Base-by-base conservation (phyloP, 2,113 vertebrate species). In the Alaudala cheleensis region DNA sequence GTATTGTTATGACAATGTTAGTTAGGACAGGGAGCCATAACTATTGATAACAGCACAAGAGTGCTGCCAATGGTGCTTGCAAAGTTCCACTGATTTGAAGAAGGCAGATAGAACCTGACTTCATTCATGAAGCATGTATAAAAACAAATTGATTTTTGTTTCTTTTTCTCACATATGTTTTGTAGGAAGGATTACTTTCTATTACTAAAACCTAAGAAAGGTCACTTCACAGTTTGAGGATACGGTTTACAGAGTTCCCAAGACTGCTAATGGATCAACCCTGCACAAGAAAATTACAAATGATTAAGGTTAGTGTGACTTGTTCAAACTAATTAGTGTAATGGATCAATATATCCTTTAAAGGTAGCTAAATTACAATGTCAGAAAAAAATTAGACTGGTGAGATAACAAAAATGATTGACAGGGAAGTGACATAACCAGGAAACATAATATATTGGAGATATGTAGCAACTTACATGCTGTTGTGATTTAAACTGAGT, bases 111-210 rank as follows among this genome's bases (percentile, higher is more conserved):
- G 21, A 47, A 20, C 34, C 67, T 79, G 65, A 51, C 37, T 67
- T 93, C 28, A 33, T 58, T 92, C 74, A 61, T 31, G 14, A 42
- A 91, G 17, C 11, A 54, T 22, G 6, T 33, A 7, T 70, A 86
- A 95, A 97, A 96, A 6, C 44, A 97, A 94, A 80, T 15, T 25
- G 5, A 87, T 83, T 80, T 64, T 12, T 81, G 82, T 60, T 66
- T 82, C 5, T 73, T 90, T 88, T 57, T 51, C 26, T 64, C 67
- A 33, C 5, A 24, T 58, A 24, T 67, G 5, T 34, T 93, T 89
- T 92, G 77, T 45, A 76, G 8, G 40, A 39, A 19, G 18, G 21
- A 70, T 86, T 88, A 31, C 90, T 70, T 92, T 61, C 57, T 95
- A 20, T 25, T 51, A 70, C 42, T 90, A 94, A 94, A 94, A 61